Base-by-base conservation (phyloP, 2,888 invertebrate genomes). In the Drosophila kuntzei region DNA sequence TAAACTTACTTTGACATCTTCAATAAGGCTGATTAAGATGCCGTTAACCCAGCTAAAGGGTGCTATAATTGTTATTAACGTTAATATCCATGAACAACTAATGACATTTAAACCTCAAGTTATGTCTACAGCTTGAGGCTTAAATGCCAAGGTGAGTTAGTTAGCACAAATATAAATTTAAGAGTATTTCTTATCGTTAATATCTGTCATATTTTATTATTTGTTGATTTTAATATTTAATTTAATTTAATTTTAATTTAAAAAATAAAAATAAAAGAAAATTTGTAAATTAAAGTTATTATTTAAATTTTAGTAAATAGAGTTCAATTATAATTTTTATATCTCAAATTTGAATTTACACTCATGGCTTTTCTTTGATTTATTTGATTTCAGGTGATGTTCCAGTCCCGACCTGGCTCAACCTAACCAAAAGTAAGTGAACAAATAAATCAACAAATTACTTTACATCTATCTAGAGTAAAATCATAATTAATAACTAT, bases 1-100 rank as follows among this genome's bases (percentile, higher is more conserved):
- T 67, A 39, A 46, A 90, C 90, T 90, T 90, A 90, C 90, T 90
- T 90, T 90, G 62, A 81, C 67, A 74, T 77, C 71, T 53, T 82
- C 74, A 53, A 86, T 37, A 54, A 91, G 62, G 57, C 65, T 79
- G 49, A 66, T 14, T 57, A 90, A 70, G 71, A 90, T 80, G 79
- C 79, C 82, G 60, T 75, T 68, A 18, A 90, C 74, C 90, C 89
- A 90, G 69, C 76, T 86, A 79, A 85, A 84, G 73, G 86, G 85
- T 61, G 87, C 91, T 91, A 84, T 68, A 89, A 77, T 60, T 71
- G 50, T 66, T 47, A 58, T 76, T 64, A 25, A 53, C 8, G 63
- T 65, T 62, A 64, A 32, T 73, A 54, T 53, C 59, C 16, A 50
- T 57, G 11, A n/a, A 4, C 20, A 34, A 16, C n/a, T 2, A 16